Evolutionary conservation across 2,797 vertebrate species (phyloP).

Genomic region (Leptoclinus maculatus): DNA sequence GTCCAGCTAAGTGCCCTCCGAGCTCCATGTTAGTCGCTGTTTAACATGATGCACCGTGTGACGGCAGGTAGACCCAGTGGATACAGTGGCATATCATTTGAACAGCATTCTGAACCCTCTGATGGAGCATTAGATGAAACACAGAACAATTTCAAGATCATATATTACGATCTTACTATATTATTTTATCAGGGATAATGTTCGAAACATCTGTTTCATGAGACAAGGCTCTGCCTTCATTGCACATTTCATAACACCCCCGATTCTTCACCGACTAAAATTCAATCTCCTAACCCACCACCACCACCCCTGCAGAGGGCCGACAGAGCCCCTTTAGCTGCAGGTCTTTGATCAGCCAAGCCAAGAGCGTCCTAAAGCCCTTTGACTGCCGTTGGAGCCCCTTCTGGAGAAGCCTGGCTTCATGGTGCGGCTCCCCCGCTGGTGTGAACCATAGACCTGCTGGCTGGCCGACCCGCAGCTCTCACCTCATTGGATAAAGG

Average conservation of each 20-base stretch:
- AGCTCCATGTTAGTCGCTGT: slow-evolving; percentile 22
- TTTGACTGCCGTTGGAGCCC: slow-evolving; percentile 50
- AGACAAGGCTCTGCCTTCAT: background rate
- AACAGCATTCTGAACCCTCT: background rate
- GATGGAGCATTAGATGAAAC: background rate
- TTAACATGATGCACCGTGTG: slow-evolving; percentile 15
- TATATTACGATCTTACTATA: background rate
- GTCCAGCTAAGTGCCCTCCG: slow-evolving; percentile 27
- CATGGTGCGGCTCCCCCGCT: slow-evolving; percentile 65
- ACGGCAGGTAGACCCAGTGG: background rate
- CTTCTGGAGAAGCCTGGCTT: slow-evolving; percentile 29
- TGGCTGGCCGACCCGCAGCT: slow-evolving; percentile 39
- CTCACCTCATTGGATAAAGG: slow-evolving; percentile 29
- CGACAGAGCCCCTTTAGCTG: slow-evolving; percentile 36
- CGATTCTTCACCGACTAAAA: slow-evolving; percentile 31
- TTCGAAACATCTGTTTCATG: background rate
- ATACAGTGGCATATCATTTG: background rate
- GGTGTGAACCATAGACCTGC: slow-evolving; percentile 73
- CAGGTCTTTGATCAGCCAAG: slow-evolving; percentile 67
- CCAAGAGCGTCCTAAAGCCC: slow-evolving; percentile 54
- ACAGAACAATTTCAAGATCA: background rate
- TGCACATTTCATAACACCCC: slow-evolving; percentile 8
- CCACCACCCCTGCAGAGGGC: slow-evolving; percentile 39
- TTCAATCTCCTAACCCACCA: slow-evolving; percentile 31
- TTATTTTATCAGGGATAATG: background rate